Evolutionary conservation across 1,140 invertebrate genomes (phyloP).

Genomic region (Macrostomum lignano): DNA sequence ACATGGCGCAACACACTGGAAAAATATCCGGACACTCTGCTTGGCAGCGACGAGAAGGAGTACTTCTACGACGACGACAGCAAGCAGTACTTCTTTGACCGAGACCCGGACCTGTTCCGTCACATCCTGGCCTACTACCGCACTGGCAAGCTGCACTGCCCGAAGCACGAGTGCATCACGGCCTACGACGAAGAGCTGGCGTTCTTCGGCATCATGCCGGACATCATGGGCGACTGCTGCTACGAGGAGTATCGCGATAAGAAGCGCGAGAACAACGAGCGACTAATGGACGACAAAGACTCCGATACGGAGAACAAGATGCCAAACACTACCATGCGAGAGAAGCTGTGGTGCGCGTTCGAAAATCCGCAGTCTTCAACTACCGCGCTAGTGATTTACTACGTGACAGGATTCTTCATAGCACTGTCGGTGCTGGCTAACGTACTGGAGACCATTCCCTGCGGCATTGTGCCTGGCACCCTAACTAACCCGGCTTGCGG

Average conservation of each 20-base stretch:
- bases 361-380: constrained; percentile 96
- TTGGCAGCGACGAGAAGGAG: constrained; percentile 71
- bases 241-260: constrained; percentile 94
- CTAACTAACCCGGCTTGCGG: constrained; percentile 62
- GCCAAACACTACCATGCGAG: constrained; percentile 42
- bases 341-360: constrained; percentile 97
- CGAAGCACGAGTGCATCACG: constrained; percentile 90
- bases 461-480: constrained; percentile 36
- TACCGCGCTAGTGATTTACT: constrained; percentile 89
- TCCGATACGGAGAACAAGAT: constrained; percentile 17
- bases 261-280: constrained; percentile 85
- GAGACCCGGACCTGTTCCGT: constrained; percentile 80
- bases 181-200: constrained; percentile 94
- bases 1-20: constrained; percentile 91
- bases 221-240: constrained; percentile 88
- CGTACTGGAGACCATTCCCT: constrained; percentile 85
- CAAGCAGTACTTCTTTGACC: constrained; percentile 83
- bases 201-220: constrained; percentile 95
- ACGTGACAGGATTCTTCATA: constrained; percentile 98
- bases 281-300: constrained; percentile 77
- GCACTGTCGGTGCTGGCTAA: constrained; percentile 95
- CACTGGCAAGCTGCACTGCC: constrained; percentile 93
- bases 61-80: constrained; percentile 88
- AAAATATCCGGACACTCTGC: constrained; percentile 79
- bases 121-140: constrained; percentile 90